Percentiles rank a stretch among this genome's conserved stretches.
These are phyloP conservation scores for Heterocephalus glaber DNA, from an alignment of 2,113 vertebrate genomes.

Conservation along the genomic window DNA sequence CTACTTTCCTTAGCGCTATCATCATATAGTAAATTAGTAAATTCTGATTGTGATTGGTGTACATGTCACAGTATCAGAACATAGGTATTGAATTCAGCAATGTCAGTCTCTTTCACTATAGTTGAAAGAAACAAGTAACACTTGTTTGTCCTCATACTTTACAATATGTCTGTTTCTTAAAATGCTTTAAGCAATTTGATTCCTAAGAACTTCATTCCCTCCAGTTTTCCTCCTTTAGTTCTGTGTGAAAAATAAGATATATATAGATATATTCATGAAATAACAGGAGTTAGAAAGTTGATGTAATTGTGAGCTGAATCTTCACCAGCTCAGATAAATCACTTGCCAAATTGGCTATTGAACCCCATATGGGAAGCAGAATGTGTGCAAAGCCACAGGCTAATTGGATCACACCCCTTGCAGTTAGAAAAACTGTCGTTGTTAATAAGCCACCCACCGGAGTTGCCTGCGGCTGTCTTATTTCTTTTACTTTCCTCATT, in stretches of 20 bases:
- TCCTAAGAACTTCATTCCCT: not conserved
- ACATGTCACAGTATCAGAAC: not conserved
- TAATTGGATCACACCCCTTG: not conserved
- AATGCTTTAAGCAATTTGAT: not conserved
- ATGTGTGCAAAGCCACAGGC: not conserved
- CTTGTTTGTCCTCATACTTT: not conserved
- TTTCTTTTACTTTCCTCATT: not conserved
- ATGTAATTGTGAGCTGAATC: not conserved
- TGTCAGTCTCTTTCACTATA: not conserved
- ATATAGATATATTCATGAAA: not conserved
- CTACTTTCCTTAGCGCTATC: not conserved
- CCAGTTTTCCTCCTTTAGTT: not conserved
- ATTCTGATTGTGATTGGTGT: not conserved
- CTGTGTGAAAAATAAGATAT: not conserved
- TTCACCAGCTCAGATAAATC: conserved; percentile 50
- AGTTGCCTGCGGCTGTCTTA: not conserved
- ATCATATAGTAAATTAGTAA: not conserved
- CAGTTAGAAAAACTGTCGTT: not conserved
- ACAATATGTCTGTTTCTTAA: not conserved
- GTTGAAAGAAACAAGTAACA: not conserved
- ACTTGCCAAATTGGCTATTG: conserved; percentile 44
- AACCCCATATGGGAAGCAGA: conserved; percentile 50
- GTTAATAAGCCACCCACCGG: conserved; percentile 28
- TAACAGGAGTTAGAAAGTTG: not conserved
- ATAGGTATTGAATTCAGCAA: not conserved